Evolutionary conservation across 2,797 vertebrate species (phyloP).

Genomic region (Muraenolepis orangiensis): DNA sequence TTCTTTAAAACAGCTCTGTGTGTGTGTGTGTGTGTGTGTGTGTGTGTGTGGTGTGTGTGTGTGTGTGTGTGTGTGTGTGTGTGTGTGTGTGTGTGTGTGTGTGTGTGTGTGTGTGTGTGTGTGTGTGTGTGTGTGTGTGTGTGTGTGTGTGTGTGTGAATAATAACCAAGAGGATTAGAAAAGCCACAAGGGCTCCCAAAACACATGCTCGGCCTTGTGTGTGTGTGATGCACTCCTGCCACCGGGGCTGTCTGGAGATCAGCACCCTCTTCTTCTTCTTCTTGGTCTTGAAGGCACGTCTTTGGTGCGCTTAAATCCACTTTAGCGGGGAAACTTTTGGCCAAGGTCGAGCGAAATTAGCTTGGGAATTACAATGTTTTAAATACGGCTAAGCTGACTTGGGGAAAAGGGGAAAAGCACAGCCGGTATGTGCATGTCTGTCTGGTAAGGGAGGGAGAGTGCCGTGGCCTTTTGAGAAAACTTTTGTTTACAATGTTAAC

Average conservation of each 20-base stretch:
- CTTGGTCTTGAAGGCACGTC: slow-evolving; percentile 73
- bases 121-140: no score
- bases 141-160: background rate
- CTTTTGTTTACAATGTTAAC: slow-evolving; percentile 47
- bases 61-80: no score
- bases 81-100: no score
- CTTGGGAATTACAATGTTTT: slow-evolving; percentile 71
- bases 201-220: slow-evolving; percentile 58
- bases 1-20: slow-evolving; percentile 69
- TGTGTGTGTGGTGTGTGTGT: background rate
- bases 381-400: slow-evolving; percentile 70
- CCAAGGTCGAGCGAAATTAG: slow-evolving; percentile 76
- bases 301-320: slow-evolving; percentile 72
- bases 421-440: background rate
- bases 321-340: slow-evolving; percentile 76
- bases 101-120: no score
- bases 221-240: slow-evolving; percentile 71
- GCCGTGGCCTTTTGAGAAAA: slow-evolving; percentile 63
- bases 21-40: slow-evolving; percentile 25
- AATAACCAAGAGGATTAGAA: slow-evolving; percentile 70
- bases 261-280: slow-evolving; percentile 75
- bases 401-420: slow-evolving; percentile 37
- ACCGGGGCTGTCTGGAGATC: slow-evolving; percentile 71
- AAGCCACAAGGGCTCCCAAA: slow-evolving; percentile 59
- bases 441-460: slow-evolving; percentile 38